Evolutionary conservation across 2,797 vertebrate genomes (phyloP).

Genomic region (Takifugu ocellatus): DNA sequence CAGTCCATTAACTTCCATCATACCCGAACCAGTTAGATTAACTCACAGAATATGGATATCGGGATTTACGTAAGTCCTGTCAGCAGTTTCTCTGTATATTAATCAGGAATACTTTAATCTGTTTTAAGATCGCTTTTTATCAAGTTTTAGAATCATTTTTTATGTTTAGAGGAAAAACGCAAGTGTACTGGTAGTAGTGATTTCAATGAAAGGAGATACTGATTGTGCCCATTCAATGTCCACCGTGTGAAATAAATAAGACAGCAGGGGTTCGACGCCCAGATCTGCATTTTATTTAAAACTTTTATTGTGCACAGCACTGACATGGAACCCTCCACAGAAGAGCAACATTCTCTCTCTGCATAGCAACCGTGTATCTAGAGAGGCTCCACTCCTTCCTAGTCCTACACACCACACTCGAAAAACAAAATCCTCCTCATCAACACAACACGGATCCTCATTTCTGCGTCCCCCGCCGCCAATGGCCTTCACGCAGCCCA

Average conservation of each 20-base stretch:
- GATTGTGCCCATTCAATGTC: too few species aligned
- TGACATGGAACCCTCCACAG: slow-evolving; percentile 49
- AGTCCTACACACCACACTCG: slow-evolving; percentile 39
- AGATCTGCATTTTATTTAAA: slow-evolving; percentile 75
- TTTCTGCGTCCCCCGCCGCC: slow-evolving; percentile 26
- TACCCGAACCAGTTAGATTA: too few species aligned
- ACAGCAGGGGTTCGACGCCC: slow-evolving; percentile 38
- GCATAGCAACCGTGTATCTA: slow-evolving; percentile 39
- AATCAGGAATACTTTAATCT: too few species aligned
- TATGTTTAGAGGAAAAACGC: too few species aligned
- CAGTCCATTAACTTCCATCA: too few species aligned
- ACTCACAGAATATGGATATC: too few species aligned
- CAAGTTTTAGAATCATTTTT: too few species aligned
- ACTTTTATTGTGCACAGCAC: slow-evolving; percentile 65
- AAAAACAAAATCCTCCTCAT: slow-evolving; percentile 15
- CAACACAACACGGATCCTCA: slow-evolving; percentile 32
- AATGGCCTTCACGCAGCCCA: slow-evolving; percentile 23
- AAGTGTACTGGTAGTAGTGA: too few species aligned
- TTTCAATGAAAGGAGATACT: too few species aligned
- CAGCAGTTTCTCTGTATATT: too few species aligned
- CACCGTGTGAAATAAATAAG: neutral
- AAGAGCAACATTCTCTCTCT: slow-evolving; percentile 41
- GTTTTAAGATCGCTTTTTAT: too few species aligned
- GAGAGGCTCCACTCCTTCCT: slow-evolving; percentile 24
- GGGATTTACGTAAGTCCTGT: too few species aligned